Evolutionary conservation across 2,888 invertebrate genomes (phyloP), one percentile per base, ranked within the genome.

Genomic region (Taenaris catops): DNA sequence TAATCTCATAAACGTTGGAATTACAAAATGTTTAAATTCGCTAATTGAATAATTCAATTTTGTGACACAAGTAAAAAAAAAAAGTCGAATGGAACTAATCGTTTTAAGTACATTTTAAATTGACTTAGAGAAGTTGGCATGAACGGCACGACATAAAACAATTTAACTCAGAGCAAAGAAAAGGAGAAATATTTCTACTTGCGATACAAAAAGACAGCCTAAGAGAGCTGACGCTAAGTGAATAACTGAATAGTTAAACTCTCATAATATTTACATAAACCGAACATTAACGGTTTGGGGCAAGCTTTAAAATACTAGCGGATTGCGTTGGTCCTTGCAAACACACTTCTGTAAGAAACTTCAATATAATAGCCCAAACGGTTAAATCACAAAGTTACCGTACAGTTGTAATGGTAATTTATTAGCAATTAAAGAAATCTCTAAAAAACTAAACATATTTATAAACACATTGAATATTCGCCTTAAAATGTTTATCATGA

Each of bases 181-280:
- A 63, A 71, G 58, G 49, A 55, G 55, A 59, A 54, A 58, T 56
- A 63, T 66, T 64, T 53, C 55, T 55, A 60, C 48, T 63, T 52
- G 51, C 64, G 65, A 78, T 72, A 71, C 76, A 78, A 79, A 76
- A 76, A 76, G 70, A 65, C 71, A 67, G 61, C 55, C 56, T 48
- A 55, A 66, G 62, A 70, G 70, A 67, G 55, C 72, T 72, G 69
- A 72, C 71, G 73, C 65, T 79, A 79, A 80, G 76, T 79, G 80
- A 80, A 79, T 81, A 81, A 83, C 81, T 76, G 80, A 81, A 83
- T 81, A 80, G 80, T 84, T 81, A 83, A 81, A 81, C 71, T 76
- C 79, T 79, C 83, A 66, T 80, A 72, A 76, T 73, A 83, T 84
- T 84, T 68, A 72, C 84, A 83, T 84, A 81, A 81, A 83, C 66